Base-by-base conservation (phyloP, 2,113 vertebrate species). In the Vireo altiloquus region DNA sequence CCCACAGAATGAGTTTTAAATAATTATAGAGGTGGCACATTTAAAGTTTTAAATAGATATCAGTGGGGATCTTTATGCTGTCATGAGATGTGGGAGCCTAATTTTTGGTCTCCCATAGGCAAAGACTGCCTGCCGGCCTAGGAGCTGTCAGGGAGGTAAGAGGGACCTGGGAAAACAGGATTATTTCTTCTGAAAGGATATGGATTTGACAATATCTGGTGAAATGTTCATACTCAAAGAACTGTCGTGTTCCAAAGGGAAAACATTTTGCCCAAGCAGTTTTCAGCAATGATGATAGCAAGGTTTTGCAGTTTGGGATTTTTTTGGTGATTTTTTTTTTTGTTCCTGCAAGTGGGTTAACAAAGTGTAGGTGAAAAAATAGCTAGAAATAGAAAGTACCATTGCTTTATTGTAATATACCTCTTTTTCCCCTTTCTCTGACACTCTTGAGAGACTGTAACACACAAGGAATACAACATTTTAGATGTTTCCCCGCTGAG, bases 261-360 rank as follows among this genome's bases (percentile, higher is more conserved):
- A 68, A 54, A 53, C 10, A 12, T 76, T 85, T 71, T 86, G 6
- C 33, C 31, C 22, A 21, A 46, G 19, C 10, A 59, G 6, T 63
- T 86, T 68, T 46, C 40, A 61, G 15, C 22, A 79, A 13, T 8
- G 11, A 20, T 49, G 23, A 30, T 20, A 5, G 7, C 0, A 2
- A 46, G 7, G 27, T 20, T 53, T 76, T 31, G 39, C 0, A 0
- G 13, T 42, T 17, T 22, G 63, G 24, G 28, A 15, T 2, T 7
- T 46, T 30, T 53, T 40, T 47, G 27, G 39, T 24, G 7, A 3
- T 8, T n/a, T 28, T 35, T 33, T 37, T n/a, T 46, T 52, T 39
- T 42, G 9, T 69, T 91, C 35, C 15, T 75, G 5, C 15, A 33
- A 37, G 30, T 56, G 17, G 6, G 6, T 78, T 71, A 52, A 35